Evolutionary conservation across 1,140 invertebrate species (phyloP).

Genomic region (Macrosteles quadrilineatus): DNA sequence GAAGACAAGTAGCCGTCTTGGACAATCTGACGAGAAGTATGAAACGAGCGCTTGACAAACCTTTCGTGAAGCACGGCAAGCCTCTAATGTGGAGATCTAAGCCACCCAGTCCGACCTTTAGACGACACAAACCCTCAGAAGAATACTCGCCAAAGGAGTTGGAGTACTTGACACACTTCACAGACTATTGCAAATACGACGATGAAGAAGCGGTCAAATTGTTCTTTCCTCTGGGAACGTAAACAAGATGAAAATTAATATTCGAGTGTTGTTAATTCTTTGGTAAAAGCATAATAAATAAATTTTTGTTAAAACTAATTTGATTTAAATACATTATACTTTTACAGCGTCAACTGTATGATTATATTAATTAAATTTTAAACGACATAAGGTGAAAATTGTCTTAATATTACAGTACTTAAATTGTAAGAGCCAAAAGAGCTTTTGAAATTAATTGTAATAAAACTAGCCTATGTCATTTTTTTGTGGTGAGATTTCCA

Average conservation of each 20-base stretch:
- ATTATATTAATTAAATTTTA: too few relatives aligned
- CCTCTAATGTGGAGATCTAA: conserved; percentile 18
- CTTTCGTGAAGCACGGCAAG: not conserved
- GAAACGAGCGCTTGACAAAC: conserved; percentile 20
- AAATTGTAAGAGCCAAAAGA: too few relatives aligned
- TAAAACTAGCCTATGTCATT: too few relatives aligned
- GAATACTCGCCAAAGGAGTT: conserved; percentile 4
- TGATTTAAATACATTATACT: too few relatives aligned
- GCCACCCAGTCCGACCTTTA: not conserved
- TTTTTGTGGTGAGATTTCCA: too few relatives aligned
- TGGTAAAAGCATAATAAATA: not conserved
- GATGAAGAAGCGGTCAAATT: conserved; percentile 24
- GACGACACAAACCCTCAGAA: too few relatives aligned
- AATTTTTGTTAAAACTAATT: too few relatives aligned
- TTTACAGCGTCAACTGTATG: too few relatives aligned
- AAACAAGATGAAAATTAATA: conserved; percentile 40
- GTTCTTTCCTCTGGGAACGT: conserved; percentile 7
- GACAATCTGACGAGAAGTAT: conserved; percentile 20
- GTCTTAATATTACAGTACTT: too few relatives aligned
- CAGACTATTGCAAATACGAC: conserved; percentile 15
- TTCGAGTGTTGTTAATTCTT: conserved; percentile 39
- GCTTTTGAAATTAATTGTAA: too few relatives aligned
- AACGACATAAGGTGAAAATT: too few relatives aligned
- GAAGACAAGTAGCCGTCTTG: conserved; percentile 13
- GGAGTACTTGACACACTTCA: conserved; percentile 16